Evolutionary conservation across 2,797 vertebrate species (phyloP).

Genomic region (Taeniopygia guttata): DNA sequence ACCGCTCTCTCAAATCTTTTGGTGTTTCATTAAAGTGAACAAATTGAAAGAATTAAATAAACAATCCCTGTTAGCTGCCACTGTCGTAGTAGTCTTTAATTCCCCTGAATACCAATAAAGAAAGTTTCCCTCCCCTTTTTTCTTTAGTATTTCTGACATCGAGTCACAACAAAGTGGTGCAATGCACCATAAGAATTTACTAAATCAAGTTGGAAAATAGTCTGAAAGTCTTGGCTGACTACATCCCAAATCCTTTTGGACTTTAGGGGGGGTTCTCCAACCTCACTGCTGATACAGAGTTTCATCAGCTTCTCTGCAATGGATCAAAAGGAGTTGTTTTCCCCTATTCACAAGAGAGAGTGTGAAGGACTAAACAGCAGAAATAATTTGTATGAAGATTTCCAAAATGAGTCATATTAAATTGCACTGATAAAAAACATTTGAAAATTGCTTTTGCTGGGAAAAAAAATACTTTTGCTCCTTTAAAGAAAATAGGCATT

Average conservation of each 20-base stretch:
- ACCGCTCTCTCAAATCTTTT: slow-evolving; percentile 87
- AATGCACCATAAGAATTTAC: slow-evolving; percentile 38
- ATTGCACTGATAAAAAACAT: not conserved
- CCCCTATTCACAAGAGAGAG: not conserved
- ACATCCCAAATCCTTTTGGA: slow-evolving; percentile 57
- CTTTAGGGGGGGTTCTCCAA: slow-evolving; percentile 4
- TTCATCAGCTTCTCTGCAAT: not conserved
- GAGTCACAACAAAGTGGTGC: slow-evolving; percentile 15
- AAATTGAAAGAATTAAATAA: slow-evolving; percentile 90
- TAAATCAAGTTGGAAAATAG: slow-evolving; percentile 51
- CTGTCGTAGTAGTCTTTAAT: slow-evolving; percentile 14
- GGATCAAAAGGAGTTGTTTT: slow-evolving; percentile 10
- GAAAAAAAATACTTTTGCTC: not conserved
- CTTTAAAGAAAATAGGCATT: not conserved
- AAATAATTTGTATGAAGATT: not conserved
- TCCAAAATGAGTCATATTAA: not conserved
- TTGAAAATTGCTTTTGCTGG: not conserved
- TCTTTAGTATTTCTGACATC: slow-evolving; percentile 19
- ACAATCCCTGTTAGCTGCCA: slow-evolving; percentile 68
- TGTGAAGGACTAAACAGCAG: not conserved
- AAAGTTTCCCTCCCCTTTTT: slow-evolving; percentile 18
- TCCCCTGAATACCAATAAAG: slow-evolving; percentile 67
- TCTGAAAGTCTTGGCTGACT: slow-evolving; percentile 50
- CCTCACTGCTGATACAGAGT: not conserved
- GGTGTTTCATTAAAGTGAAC: slow-evolving; percentile 90